Base-by-base conservation (phyloP, 2,888 invertebrate species). In the Magallana nippona region DNA sequence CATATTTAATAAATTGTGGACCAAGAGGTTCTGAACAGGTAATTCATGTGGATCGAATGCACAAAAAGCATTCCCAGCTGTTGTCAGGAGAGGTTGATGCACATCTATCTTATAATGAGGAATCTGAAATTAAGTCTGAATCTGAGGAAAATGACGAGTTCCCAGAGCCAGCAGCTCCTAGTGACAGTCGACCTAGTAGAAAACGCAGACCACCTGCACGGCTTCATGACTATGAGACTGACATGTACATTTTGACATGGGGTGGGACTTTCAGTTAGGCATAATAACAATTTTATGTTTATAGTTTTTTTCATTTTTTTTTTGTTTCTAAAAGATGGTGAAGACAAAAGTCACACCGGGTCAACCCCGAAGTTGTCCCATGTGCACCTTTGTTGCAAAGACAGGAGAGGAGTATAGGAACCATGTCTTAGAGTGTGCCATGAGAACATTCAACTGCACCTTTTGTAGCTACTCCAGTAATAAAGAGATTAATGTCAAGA, bases 401-500 rank as follows among this genome's bases (percentile, higher is more conserved):
- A 13, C 60, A 19, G 60, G n/a, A 60, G 60, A 60, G n/a, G 60
- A 60, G 1, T 60, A 60, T 19, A 60, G n/a, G n/a, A 60, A 19
- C 15, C 60, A 60, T 60, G 60, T 60, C n/a, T 8, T 60, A n/a
- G n/a, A 60, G 60, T 60, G 60, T 19, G 60, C n/a, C 17, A 60
- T 60, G 60, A 60, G 60, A 60, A 13, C 15, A 60, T n/a, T 60
- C n/a, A 60, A 60, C 13, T 60, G 60, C 11, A 60, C 60, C 15
- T 60, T n/a, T 60, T 60, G 60, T 19, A 60, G 60, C 17, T 60
- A 60, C 60, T 60, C 60, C 3, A 60, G 11, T 19, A 60, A 60
- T 60, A 60, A 60, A 19, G 13, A 60, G 60, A 60, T 60, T n/a
- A 60, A 60, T 60, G 60, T 60, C 60, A 60, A 60, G 60, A 60